phyloP scores from a whole-genome alignment of 1,140 invertebrate genomes.

The Saccostrea echinata region DNA sequence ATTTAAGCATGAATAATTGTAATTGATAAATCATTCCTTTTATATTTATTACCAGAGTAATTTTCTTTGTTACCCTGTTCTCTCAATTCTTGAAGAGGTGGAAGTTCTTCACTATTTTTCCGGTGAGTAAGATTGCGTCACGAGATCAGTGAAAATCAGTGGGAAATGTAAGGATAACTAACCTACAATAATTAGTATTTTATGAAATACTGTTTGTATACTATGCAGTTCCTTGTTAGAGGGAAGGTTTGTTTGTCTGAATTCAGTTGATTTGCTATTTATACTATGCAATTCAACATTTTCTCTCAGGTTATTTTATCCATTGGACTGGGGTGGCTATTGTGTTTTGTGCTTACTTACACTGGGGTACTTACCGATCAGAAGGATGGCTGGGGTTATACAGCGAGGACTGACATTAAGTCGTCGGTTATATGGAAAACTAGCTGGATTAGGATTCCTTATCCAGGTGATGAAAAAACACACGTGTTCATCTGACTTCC shows the following conservation, averaged over 20 bases:
- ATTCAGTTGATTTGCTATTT: background rate
- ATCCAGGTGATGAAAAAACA: constrained; percentile 84
- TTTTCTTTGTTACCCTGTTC: too few relatives aligned
- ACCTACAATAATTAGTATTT: background rate
- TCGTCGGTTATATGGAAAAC: constrained; percentile 87
- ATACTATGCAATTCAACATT: background rate
- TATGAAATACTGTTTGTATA: background rate
- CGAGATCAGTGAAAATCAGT: background rate
- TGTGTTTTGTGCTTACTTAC: constrained; percentile 87
- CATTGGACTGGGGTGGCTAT: constrained; percentile 82
- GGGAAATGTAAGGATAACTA: background rate
- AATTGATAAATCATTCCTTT: too few relatives aligned
- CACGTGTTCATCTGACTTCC: background rate
- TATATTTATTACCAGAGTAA: too few relatives aligned
- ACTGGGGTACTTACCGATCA: constrained; percentile 84
- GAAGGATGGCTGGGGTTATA: constrained; percentile 82
- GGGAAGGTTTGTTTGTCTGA: background rate
- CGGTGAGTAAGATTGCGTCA: too few relatives aligned
- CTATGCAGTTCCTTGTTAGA: background rate
- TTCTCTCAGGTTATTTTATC: constrained; percentile 61
- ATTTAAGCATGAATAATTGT: too few relatives aligned
- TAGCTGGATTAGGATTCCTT: constrained; percentile 91
- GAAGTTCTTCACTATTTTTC: too few relatives aligned
- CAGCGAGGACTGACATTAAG: constrained; percentile 89
- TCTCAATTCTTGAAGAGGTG: too few relatives aligned